Evolutionary conservation across 2,888 invertebrate species (phyloP), one percentile per base, ranked within the genome.

Genomic region (Lepeophtheirus nordmannii): DNA sequence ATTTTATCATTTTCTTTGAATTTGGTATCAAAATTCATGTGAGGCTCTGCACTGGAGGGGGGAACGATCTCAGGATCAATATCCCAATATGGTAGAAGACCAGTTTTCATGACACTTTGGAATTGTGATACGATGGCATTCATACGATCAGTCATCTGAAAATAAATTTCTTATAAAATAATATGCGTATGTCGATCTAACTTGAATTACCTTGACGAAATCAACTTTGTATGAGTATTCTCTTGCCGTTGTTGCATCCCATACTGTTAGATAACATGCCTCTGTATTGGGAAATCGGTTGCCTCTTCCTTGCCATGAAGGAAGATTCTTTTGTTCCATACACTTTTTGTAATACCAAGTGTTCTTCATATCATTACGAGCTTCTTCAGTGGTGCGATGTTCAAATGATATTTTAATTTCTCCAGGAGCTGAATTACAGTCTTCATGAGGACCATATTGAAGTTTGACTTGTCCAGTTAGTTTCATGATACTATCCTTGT

Each of bases 41-140:
- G 23, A 23, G 66, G 60, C 38, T 65, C 58, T n/a, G 53, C 53
- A 46, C 8, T 46, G 14, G 53, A 46, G 53, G 53, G 5, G 53
- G 53, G 53, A 46, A 46, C 8, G 53, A 17, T 46, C 8, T 64
- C 57, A 30, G 66, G 66, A 37, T 60, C 60, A 20, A 41, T 22
- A 10, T 66, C 66, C 66, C 59, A 60, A 41, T 66, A 66, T 17
- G 66, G 66, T 12, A 61, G 38, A 17, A 66, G 20, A 66, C 46
- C 66, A 23, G 66, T 41, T 41, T 66, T 40, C 20, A 66, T 39
- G 20, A 76, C 87, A 84, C 70, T 93, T 90, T 77, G 97, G 96
- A 0, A 97, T 97, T 23, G 98, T 86, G 14, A 98, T 96, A 79
- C 93, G 93, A 73, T 87, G 87, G 79, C 17, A 30, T 96, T 89